Conservation (phyloP, 1,140 invertebrate genomes). For the Aphidius gifuensis region DNA sequence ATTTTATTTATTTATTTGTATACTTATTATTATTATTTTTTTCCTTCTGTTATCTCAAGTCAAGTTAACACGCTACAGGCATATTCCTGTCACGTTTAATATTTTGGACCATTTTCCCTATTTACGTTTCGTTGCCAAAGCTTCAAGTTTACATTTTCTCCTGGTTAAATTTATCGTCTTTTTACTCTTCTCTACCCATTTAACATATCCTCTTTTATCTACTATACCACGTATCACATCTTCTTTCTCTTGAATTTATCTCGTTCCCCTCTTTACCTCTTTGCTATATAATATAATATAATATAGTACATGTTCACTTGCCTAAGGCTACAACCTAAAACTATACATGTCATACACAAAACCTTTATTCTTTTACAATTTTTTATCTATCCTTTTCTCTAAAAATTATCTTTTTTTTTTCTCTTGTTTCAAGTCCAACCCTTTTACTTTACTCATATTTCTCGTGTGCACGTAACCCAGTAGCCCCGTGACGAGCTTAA, state of each 20-base stretch:
- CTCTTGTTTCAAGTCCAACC: too few relatives aligned
- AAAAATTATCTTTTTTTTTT: too few relatives aligned
- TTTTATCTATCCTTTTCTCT: too few relatives aligned
- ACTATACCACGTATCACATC: background rate
- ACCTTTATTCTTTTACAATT: too few relatives aligned
- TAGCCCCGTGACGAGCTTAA: slow-evolving; percentile 19
- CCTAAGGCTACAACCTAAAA: too few relatives aligned
- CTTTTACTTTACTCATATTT: too few relatives aligned
- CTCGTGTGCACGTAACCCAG: background rate
- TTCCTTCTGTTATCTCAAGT: background rate
- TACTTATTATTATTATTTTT: too few relatives aligned
- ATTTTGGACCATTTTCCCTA: slow-evolving; percentile 21
- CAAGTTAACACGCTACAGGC: slow-evolving; percentile 4
- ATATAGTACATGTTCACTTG: slow-evolving; percentile 3
- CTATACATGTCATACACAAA: too few relatives aligned
- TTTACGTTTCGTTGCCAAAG: slow-evolving; percentile 18
- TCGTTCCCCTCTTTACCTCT: background rate
- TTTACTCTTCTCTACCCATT: background rate
- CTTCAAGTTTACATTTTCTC: slow-evolving; percentile 15
- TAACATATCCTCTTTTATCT: background rate
- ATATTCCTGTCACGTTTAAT: slow-evolving; percentile 25
- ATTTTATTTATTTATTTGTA: too few relatives aligned
- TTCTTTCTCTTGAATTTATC: background rate
- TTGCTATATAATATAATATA: too few relatives aligned
- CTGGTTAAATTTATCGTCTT: background rate